phyloP scores from a whole-genome alignment of 2,888 invertebrate species.

The Tetheella fluctuosa region DNA sequence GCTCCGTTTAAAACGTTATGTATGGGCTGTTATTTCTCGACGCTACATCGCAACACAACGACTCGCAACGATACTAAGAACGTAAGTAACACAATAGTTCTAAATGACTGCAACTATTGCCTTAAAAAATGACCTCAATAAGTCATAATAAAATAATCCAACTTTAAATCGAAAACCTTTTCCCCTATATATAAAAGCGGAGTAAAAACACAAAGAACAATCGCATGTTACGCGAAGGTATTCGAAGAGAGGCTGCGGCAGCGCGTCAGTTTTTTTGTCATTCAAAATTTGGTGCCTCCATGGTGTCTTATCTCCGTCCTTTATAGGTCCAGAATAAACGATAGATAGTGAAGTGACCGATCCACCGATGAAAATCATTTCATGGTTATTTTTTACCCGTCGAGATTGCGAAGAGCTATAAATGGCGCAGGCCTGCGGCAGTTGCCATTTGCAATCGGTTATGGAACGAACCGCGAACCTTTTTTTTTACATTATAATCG shows the following conservation, averaged over 20 bases:
- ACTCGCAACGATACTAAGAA: not conserved
- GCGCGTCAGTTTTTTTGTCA: slow-evolving; percentile 47
- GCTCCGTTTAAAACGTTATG: slow-evolving; percentile 49
- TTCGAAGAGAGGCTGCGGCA: slow-evolving; percentile 55
- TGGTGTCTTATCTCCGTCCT: slow-evolving; percentile 58
- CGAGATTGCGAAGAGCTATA: slow-evolving; percentile 79
- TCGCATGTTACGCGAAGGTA: slow-evolving; percentile 63
- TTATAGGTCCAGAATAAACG: slow-evolving; percentile 55
- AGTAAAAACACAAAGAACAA: slow-evolving; percentile 49
- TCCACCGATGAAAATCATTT: slow-evolving; percentile 69
- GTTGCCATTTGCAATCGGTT: slow-evolving; percentile 83
- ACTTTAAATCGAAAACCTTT: not conserved
- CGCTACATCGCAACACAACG: slow-evolving; percentile 15
- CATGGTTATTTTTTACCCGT: slow-evolving; percentile 74
- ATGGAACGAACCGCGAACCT: slow-evolving; percentile 80
- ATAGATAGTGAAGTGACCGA: slow-evolving; percentile 68
- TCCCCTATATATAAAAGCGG: slow-evolving; percentile 26
- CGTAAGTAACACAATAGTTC: not conserved
- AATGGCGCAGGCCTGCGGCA: slow-evolving; percentile 78
- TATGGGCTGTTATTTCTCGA: slow-evolving; percentile 40
- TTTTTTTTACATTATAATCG: slow-evolving; percentile 83
- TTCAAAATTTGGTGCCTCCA: slow-evolving; percentile 53
- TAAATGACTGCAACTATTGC: not conserved
- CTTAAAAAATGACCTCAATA: not conserved
- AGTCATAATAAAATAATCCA: not conserved